These are phyloP conservation scores for Cyrtonyx montezumae DNA, from an alignment of 2,113 vertebrate species.

Conservation along the genomic window DNA sequence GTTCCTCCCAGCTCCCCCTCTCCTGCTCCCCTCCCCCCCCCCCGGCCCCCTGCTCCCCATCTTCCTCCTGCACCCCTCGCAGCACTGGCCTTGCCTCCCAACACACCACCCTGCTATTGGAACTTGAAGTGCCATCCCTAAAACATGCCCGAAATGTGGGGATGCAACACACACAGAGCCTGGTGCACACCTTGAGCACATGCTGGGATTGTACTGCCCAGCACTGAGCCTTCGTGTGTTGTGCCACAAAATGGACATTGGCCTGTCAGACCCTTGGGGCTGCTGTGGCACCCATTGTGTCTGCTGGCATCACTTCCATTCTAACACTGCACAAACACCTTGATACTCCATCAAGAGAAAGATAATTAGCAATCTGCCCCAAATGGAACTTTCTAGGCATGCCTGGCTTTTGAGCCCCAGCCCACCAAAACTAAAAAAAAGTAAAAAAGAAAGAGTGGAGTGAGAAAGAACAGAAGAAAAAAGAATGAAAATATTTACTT, in stretches of 20 bases:
- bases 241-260: constrained; percentile 80
- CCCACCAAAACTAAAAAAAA: not conserved
- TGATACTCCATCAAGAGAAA: constrained; percentile 42
- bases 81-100: constrained; percentile 60
- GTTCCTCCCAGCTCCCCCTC: constrained; percentile 58
- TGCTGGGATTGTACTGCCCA: not conserved
- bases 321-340: not conserved
- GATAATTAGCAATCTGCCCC: not conserved
- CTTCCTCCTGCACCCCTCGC: constrained; percentile 66
- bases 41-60: constrained; percentile 46
- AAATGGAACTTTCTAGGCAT: not conserved
- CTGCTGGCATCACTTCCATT: constrained; percentile 13
- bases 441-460: not conserved
- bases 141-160: constrained; percentile 10
- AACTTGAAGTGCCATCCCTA: not conserved
- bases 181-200: not conserved
- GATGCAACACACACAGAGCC: not conserved
- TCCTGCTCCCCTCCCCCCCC: constrained; percentile 5
- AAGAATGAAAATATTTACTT: constrained; percentile 48
- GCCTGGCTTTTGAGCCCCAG: not conserved
- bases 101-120: constrained; percentile 4
- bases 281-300: constrained; percentile 48
- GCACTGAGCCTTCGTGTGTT: constrained; percentile 68
- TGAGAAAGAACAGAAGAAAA: not conserved
- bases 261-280: constrained; percentile 66